Evolutionary conservation across 1,140 invertebrate genomes (phyloP).

Genomic region (Panagrolaimus sp.): DNA sequence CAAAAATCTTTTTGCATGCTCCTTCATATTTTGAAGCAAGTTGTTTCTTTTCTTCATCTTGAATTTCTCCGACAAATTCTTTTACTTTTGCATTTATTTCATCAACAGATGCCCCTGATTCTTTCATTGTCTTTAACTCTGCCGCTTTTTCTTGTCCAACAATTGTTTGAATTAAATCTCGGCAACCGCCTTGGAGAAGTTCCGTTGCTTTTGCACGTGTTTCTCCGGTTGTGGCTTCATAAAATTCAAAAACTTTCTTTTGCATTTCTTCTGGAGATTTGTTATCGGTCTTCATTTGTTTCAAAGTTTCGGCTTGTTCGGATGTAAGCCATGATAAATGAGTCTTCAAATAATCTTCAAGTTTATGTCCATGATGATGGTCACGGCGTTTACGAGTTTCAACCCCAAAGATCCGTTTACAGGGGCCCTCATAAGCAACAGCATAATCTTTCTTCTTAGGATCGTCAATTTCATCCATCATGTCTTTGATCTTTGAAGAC

Average conservation of each 20-base stretch:
- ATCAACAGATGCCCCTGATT: conserved; percentile 23
- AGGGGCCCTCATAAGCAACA: conserved; percentile 17
- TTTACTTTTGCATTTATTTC: conserved; percentile 20
- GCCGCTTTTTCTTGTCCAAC: conserved; percentile 31
- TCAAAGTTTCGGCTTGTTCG: conserved; percentile 27
- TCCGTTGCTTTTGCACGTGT: conserved; percentile 23
- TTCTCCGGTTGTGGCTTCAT: conserved; percentile 21
- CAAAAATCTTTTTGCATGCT: conserved; percentile 7
- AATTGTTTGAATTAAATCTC: conserved; percentile 31
- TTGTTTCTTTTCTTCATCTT: conserved; percentile 23
- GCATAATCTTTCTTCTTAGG: conserved; percentile 24
- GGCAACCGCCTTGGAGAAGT: conserved; percentile 36
- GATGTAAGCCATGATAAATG: conserved; percentile 21
- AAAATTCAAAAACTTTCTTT: conserved; percentile 22
- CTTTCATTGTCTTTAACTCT: conserved; percentile 26
- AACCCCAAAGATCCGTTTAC: conserved; percentile 4
- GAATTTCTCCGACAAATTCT: conserved; percentile 1
- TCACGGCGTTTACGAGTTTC: neutral
- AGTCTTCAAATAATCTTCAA: neutral
- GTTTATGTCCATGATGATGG: conserved; percentile 18
- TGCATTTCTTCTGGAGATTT: neutral
- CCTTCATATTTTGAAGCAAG: neutral
- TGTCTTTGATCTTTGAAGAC: conserved; percentile 28
- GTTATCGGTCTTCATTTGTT: conserved; percentile 19
- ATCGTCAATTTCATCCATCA: conserved; percentile 24